phyloP scores from a whole-genome alignment of 2,888 invertebrate species.

The Diabrotica balteata region DNA sequence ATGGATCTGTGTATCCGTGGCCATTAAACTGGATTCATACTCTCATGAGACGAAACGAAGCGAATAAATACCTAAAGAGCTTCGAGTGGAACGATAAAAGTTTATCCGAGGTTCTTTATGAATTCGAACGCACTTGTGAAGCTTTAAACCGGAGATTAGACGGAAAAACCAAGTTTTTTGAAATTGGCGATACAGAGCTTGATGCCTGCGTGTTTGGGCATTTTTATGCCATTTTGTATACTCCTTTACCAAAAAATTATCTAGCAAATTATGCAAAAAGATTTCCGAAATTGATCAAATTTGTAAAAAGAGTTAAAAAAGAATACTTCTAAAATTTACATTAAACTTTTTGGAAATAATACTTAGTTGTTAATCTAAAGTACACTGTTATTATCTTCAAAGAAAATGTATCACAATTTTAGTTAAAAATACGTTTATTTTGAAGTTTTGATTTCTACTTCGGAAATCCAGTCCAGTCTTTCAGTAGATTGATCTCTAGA shows the following conservation, averaged over 20 bases:
- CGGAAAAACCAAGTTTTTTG: slow-evolving; percentile 81
- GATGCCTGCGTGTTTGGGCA: slow-evolving; percentile 97
- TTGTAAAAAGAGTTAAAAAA: slow-evolving; percentile 83
- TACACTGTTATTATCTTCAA: not conserved
- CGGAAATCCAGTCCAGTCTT: too few species aligned
- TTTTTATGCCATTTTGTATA: slow-evolving; percentile 90
- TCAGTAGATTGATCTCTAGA: too few species aligned
- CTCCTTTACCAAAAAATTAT: slow-evolving; percentile 79
- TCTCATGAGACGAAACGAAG: slow-evolving; percentile 68
- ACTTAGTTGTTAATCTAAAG: not conserved
- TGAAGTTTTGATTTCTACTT: too few species aligned
- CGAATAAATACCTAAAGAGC: slow-evolving; percentile 74
- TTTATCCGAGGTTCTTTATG: slow-evolving; percentile 75
- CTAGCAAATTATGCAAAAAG: slow-evolving; percentile 80
- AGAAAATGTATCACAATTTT: too few species aligned
- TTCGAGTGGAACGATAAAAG: slow-evolving; percentile 83
- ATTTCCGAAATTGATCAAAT: slow-evolving; percentile 75
- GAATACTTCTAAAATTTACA: slow-evolving; percentile 68
- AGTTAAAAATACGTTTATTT: too few species aligned
- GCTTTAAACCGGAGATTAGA: slow-evolving; percentile 84
- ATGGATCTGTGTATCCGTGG: slow-evolving; percentile 90
- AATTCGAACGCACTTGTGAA: slow-evolving; percentile 83
- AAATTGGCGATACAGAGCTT: slow-evolving; percentile 84
- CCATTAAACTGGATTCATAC: slow-evolving; percentile 83
- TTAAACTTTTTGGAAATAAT: not conserved